phyloP scores from a whole-genome alignment of 2,113 vertebrate genomes.

The Hemibagrus wyckioides region DNA sequence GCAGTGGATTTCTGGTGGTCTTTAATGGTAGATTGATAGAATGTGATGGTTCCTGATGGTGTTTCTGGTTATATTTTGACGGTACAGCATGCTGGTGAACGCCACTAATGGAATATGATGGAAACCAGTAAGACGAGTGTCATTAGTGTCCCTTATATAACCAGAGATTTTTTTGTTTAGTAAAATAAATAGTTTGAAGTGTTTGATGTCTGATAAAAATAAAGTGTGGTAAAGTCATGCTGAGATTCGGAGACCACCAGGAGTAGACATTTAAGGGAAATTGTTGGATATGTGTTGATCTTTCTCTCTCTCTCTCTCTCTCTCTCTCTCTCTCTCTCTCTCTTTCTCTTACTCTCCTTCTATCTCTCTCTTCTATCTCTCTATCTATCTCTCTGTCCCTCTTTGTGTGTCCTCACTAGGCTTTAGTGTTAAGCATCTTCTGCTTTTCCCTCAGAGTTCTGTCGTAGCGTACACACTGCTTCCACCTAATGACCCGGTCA shows the following conservation, averaged over 20 bases:
- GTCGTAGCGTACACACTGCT: conserved; percentile 73
- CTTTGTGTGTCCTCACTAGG: conserved; percentile 75
- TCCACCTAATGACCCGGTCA: conserved; percentile 78
- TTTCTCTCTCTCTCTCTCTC: conserved; percentile 42
- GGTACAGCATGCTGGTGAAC: neutral
- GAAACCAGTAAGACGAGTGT: neutral
- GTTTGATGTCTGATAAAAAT: neutral
- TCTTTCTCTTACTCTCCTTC: conserved; percentile 9
- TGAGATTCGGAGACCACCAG: neutral
- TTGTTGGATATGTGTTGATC: conserved; percentile 57
- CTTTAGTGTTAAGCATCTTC: conserved; percentile 70
- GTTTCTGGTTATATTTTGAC: neutral
- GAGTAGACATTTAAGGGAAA: neutral
- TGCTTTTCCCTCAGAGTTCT: conserved; percentile 68
- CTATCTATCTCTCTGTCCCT: conserved; percentile 58
- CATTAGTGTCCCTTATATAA: neutral
- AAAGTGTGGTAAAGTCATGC: neutral
- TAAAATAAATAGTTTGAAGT: neutral
- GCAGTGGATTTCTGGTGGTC: neutral
- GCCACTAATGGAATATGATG: neutral
- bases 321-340: conserved; percentile 28
- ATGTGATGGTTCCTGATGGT: neutral
- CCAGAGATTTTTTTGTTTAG: neutral
- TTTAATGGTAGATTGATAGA: neutral
- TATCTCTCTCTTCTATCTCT: conserved; percentile 61